Percentiles rank a stretch among this genome's conserved stretches.
These are phyloP conservation scores for Corythornis leucogaster DNA, from an alignment of 2,797 vertebrate species.

Conservation along the genomic window DNA sequence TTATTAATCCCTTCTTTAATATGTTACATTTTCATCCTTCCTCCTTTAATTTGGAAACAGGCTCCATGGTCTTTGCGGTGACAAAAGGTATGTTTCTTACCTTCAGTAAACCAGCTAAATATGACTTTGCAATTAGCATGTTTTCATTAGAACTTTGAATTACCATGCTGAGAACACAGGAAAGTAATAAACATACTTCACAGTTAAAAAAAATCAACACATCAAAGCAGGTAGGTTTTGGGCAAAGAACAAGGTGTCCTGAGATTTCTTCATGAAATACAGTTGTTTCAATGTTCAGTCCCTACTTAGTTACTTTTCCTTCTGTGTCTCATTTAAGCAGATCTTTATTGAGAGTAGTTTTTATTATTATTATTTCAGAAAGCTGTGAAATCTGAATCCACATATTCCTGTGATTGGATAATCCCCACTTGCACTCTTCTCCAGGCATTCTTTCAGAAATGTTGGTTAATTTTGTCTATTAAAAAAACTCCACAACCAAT, in stretches of 20 bases:
- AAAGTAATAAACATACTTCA: neutral
- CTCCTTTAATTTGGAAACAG: neutral
- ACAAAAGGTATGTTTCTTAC: neutral
- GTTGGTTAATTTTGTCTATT: neutral
- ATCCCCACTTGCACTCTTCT: neutral
- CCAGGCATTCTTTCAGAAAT: neutral
- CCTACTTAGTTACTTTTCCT: neutral
- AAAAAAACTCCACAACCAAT: neutral
- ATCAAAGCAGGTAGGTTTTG: neutral
- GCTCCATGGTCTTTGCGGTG: neutral
- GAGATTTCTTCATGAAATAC: neutral
- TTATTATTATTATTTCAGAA: neutral
- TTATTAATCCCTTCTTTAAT: constrained; percentile 1
- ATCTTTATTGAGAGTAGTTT: neutral
- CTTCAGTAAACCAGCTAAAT: neutral
- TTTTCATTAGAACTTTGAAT: neutral
- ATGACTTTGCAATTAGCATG: neutral
- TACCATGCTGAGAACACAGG: neutral
- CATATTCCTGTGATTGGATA: neutral
- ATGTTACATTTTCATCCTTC: constrained; percentile 7
- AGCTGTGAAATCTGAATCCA: neutral
- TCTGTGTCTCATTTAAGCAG: neutral
- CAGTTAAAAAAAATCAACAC: neutral
- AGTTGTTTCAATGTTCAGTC: neutral
- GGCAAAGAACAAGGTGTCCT: neutral